Evolutionary conservation across 2,888 invertebrate genomes (phyloP), one percentile per base, ranked within the genome.

Genomic region (Coecobrya sp.): DNA sequence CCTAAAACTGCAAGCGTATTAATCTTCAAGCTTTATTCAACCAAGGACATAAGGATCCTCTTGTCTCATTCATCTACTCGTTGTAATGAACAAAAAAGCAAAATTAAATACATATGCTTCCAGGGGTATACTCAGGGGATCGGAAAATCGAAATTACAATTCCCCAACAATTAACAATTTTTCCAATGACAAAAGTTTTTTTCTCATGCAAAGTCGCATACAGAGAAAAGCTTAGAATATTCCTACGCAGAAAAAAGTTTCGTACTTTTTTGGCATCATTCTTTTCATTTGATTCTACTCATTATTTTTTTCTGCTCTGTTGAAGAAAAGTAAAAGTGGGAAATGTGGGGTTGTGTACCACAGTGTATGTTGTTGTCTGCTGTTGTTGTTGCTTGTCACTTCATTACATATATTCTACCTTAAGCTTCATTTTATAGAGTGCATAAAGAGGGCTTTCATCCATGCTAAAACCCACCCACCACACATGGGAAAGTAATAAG

Each of bases 351-450:
- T 52, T 62, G 62, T 62, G 4, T 22, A 22, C 5, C 62, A 36
- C 55, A n/a, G 19, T 1, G 19, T 19, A 42, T 1, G 10, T 4
- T 42, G 42, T 3, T 68, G 68, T 30, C 30, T n/a, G 27, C 3
- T 10, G n/a, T 30, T 30, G 68, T 45, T 76, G 16, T 45, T 76
- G 16, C 52, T 52, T 79, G 27, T 27, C 79, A 76, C 76, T 76
- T 76, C 76, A 76, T 76, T 76, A 76, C 76, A 76, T 8, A 27
- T 27, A n/a, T 25, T 19, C 13, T 16, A 5, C 25, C 55, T 0
- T 79, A 79, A 79, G 55, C 52, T 55, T 79, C 79, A n/a, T 79
- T 79, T 79, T 79, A 79, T 79, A 52, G 79, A n/a, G 55, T 5
- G 52, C 52, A 79, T 79, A 79, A 79, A 79, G n/a, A 79, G 27